These are phyloP conservation scores for Plectropomus leopardus DNA, from an alignment of 2,113 vertebrate species.

Conservation along the genomic window DNA sequence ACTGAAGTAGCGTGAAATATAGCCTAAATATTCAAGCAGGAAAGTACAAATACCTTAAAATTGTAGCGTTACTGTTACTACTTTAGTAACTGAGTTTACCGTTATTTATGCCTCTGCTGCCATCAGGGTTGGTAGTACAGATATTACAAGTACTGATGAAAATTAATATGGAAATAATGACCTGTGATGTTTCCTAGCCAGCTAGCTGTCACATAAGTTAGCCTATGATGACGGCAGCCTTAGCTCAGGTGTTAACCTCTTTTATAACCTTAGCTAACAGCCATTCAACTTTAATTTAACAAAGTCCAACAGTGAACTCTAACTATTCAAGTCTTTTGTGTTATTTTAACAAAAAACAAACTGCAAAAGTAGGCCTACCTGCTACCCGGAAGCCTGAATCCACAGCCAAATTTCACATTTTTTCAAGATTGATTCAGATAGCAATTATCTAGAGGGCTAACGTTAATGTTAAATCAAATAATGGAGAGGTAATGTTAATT, in stretches of 20 bases:
- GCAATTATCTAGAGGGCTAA: too few relatives aligned
- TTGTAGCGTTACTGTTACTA: not conserved
- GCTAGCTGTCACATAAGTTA: not conserved
- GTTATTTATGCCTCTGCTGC: not conserved
- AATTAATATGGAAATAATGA: not conserved
- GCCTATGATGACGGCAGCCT: not conserved
- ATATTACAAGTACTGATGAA: not conserved
- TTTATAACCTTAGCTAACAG: not conserved
- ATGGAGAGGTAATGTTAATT: not conserved
- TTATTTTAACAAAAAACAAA: not conserved
- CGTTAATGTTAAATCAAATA: constrained; percentile 3
- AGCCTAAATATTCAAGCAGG: too few relatives aligned
- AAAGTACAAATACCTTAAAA: not conserved
- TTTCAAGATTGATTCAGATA: not conserved
- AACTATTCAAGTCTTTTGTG: not conserved
- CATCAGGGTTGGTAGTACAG: not conserved
- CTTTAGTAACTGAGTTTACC: too few relatives aligned
- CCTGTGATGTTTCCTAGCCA: too few relatives aligned
- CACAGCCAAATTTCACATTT: not conserved
- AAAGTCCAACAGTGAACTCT: too few relatives aligned
- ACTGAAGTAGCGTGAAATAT: too few relatives aligned
- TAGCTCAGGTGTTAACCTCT: not conserved
- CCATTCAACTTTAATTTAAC: not conserved
- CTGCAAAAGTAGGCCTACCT: not conserved
- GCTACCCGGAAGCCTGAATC: not conserved